phyloP scores from a whole-genome alignment of 2,797 vertebrate genomes.

The Basileuterus tristriatus region DNA sequence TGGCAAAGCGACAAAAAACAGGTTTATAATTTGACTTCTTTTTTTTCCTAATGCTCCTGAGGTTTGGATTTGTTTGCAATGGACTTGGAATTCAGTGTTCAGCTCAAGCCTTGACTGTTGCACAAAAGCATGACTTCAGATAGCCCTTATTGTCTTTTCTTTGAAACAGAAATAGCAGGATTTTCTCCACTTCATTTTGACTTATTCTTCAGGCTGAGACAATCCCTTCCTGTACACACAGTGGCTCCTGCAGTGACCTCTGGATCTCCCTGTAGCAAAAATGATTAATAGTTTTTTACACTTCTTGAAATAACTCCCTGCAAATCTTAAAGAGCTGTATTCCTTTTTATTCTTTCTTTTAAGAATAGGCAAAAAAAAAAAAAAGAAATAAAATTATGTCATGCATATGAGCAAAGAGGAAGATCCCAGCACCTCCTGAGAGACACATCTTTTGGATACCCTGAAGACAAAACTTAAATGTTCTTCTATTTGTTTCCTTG shows the following conservation, averaged over 20 bases:
- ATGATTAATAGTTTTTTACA: background rate
- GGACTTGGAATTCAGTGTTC: background rate
- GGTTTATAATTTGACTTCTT: background rate
- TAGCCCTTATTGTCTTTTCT: background rate
- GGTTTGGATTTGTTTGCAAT: background rate
- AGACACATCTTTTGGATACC: background rate
- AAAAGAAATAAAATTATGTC: background rate
- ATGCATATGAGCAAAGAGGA: background rate
- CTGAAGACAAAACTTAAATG: background rate
- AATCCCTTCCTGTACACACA: background rate
- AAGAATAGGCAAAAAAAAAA: background rate
- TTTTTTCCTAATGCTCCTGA: background rate
- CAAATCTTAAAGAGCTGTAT: background rate
- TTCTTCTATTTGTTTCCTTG: background rate
- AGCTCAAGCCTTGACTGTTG: background rate
- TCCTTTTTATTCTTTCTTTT: background rate
- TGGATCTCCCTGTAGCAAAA: background rate
- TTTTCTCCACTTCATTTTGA: background rate
- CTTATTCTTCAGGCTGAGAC: background rate
- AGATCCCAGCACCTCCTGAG: background rate
- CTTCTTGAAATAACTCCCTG: background rate
- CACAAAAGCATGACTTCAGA: background rate
- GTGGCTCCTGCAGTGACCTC: background rate
- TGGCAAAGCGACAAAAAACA: background rate
- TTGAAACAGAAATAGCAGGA: background rate